Evolutionary conservation across 2,113 vertebrate species (phyloP), one percentile per base, ranked within the genome.

Genomic region (Gasterosteus nipponicus): DNA sequence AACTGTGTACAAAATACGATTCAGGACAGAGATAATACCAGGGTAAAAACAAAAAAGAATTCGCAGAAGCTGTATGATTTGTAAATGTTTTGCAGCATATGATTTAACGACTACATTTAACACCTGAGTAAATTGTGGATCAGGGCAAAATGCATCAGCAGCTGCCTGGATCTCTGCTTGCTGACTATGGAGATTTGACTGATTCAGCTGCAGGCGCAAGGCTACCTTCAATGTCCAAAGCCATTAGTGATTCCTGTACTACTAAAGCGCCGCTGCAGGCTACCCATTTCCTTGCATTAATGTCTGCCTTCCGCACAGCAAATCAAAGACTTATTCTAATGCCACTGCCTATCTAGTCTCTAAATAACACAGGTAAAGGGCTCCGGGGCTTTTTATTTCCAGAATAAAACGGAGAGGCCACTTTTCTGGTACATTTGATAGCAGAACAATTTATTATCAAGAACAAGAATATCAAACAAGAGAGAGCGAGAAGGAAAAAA

Each of bases 391-490:
- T 75, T 59, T 68, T 49, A 58, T 49, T 12, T 73, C 57, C 26
- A 49, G n/a, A 75, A 57, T 33, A 53, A 73, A 81, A 75, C 0
- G 18, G 26, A 75, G 61, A 73, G n/a, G 26, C 35, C 54, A 73
- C 56, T 46, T 57, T 57, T 62, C 54, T 73, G 64, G 69, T 85
- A 85, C 81, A 74, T 92, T 93, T 93, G 75, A 89, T 93, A 93
- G 92, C 92, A 89, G 77, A 90, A 92, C 90, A 82, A 90, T 95
- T 95, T 95, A 95, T 95, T 95, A 91, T 90, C 86, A 94, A 94
- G 93, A 93, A 94, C 91, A 91, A 94, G 91, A 92, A 94, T 94
- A 94, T 94, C 89, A 95, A 94, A 95, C 88, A 91, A 92, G 83
- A 87, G 53, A 56, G 53, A 56, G 53, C 4, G n/a, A 57, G 57